phyloP scores from a whole-genome alignment of 2,113 vertebrate genomes.

The Paramormyrops kingsleyae region DNA sequence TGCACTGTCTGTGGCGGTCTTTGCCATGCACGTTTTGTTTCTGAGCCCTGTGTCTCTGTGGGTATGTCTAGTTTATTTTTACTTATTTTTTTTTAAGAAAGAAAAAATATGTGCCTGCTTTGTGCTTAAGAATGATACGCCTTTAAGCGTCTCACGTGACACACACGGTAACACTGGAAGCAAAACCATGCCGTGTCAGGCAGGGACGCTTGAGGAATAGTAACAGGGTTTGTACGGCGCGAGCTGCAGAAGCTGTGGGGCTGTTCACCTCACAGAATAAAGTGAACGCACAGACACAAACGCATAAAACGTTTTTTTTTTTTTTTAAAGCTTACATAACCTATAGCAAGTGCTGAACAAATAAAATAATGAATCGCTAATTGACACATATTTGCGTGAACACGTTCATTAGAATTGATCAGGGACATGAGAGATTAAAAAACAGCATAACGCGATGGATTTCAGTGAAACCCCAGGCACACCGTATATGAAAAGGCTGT shows the following conservation, averaged over 20 bases:
- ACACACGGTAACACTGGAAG: neutral
- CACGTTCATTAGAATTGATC: neutral
- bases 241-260: neutral
- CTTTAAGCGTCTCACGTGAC: neutral
- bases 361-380: neutral
- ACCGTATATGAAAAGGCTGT: neutral
- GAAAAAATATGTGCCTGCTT: neutral
- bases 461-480: neutral
- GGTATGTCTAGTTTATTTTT: neutral
- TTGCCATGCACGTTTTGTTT: neutral
- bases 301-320: neutral
- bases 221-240: neutral
- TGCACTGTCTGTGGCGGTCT: neutral
- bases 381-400: neutral
- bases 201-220: neutral
- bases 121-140: slow-evolving; percentile 1
- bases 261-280: neutral
- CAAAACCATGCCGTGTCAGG: neutral
- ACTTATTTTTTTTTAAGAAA: slow-evolving; percentile 5
- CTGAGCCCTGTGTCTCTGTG: neutral
- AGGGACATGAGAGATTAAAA: neutral
- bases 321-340: too few relatives aligned
- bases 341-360: neutral
- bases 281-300: neutral
- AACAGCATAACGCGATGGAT: neutral